A percentile compares a stretch with the other conserved stretches of the same genome.
Evolutionary conservation across 2,113 vertebrate species (phyloP).

Genomic region (Hiodon tergisus): DNA sequence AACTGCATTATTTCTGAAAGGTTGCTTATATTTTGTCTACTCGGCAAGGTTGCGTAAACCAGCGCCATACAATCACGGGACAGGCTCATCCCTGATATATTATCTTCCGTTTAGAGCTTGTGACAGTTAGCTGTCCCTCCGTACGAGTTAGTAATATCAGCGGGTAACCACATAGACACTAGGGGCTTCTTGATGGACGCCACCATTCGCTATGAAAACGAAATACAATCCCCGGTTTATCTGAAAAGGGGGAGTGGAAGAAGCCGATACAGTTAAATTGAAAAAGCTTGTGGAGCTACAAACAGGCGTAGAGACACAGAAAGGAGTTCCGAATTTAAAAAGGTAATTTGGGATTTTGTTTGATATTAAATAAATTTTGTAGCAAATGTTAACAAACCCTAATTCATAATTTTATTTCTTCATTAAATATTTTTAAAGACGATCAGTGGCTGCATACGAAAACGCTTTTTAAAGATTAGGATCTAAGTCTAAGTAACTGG

Average conservation of each 20-base stretch:
- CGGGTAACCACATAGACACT: conserved; percentile 5
- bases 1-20: too few relatives aligned
- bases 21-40: background rate
- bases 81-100: background rate
- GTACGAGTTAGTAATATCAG: background rate
- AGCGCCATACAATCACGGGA: background rate
- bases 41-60: background rate
- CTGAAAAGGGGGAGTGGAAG: conserved; percentile 57
- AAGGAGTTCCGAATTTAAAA: conserved; percentile 46
- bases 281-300: conserved; percentile 54
- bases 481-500: too few relatives aligned
- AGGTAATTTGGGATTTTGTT: conserved; percentile 50
- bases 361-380: background rate
- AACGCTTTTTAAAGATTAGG: too few relatives aligned
- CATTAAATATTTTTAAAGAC: too few relatives aligned
- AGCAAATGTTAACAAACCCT: background rate
- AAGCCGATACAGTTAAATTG: conserved; percentile 54
- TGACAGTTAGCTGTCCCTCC: background rate
- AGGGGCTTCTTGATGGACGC: conserved; percentile 27
- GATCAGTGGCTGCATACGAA: too few relatives aligned
- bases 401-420: background rate
- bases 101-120: background rate
- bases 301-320: conserved; percentile 27
- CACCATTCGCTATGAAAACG: conserved; percentile 46
- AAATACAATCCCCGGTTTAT: conserved; percentile 54